Base-by-base conservation (phyloP, 2,113 vertebrate genomes). In the Trematomus loennbergii region DNA sequence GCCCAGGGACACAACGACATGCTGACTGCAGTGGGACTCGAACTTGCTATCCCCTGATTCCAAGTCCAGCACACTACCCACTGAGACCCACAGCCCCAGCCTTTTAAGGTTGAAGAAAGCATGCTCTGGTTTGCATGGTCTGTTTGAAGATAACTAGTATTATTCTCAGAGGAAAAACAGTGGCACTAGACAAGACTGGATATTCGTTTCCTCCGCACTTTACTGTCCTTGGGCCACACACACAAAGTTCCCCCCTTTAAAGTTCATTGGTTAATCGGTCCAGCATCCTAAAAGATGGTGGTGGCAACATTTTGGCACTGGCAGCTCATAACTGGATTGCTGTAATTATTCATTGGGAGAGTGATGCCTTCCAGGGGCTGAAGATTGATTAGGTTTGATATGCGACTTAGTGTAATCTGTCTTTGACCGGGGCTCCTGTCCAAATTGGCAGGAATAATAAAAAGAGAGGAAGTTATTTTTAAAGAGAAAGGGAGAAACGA, bases 351-450 rank as follows among this genome's bases (percentile, higher is more conserved):
- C 94, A 94, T 88, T 82, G 88, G 74, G 86, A 93, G 93, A 93
- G 89, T 91, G 94, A 94, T 92, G 92, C 89, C 94, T 93, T 94
- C 90, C 93, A 94, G 94, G 90, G 90, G 84, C 87, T 84, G 81
- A 93, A 93, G 94, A 94, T 95, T 92, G 94, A 95, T 95, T 91
- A 84, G 83, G 75, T 92, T 93, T 94, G 94, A 94, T 93, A 94
- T 88, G 92, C 87, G 79, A 91, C 83, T 94, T 88, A 75, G 83
- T 94, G 92, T 94, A 94, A 94, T 94, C 92, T 93, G 90, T 94
- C 94, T 95, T 92, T 89, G 92, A 91, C 92, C 90, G 71, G 84
- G 93, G 91, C 89, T 83, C 78, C 90, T 77, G 83, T 93, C 94
- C 92, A 94, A 93, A 92, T 92, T 95, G 94, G 94, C 91, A 92